These are phyloP conservation scores for Phengaris alcon DNA, from an alignment of 2,888 invertebrate genomes.

Conservation along the genomic window DNA sequence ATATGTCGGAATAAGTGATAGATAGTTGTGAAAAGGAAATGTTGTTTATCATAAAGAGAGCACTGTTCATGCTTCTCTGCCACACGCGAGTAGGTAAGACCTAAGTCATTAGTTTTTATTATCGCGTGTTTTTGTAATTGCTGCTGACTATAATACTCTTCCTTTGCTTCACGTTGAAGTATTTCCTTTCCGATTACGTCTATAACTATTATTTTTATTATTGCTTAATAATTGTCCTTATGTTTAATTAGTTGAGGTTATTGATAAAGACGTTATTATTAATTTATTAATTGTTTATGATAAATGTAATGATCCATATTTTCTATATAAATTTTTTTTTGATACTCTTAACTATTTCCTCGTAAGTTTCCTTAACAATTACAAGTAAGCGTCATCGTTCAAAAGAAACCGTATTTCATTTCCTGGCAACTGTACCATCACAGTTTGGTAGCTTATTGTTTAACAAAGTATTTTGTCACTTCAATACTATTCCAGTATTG, in stretches of 20 bases:
- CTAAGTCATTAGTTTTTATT: slow-evolving; percentile 25
- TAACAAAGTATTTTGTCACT: slow-evolving; percentile 5
- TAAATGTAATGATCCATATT: neutral
- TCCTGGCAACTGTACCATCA: neutral
- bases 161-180: slow-evolving; percentile 24
- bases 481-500: neutral
- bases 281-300: neutral
- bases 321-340: neutral
- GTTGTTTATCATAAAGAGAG: slow-evolving; percentile 36
- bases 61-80: slow-evolving; percentile 26
- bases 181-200: slow-evolving; percentile 24
- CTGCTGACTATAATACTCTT: slow-evolving; percentile 20
- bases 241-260: neutral
- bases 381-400: neutral
- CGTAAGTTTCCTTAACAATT: neutral
- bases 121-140: slow-evolving; percentile 20
- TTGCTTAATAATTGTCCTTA: neutral
- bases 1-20: slow-evolving; percentile 29
- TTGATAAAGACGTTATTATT: neutral
- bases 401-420: neutral
- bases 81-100: slow-evolving; percentile 25
- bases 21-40: slow-evolving; percentile 33
- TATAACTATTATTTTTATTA: slow-evolving; percentile 11
- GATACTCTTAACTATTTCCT: neutral
- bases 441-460: neutral